Conservation (phyloP, 2,797 vertebrate genomes). For the Carapus acus region DNA sequence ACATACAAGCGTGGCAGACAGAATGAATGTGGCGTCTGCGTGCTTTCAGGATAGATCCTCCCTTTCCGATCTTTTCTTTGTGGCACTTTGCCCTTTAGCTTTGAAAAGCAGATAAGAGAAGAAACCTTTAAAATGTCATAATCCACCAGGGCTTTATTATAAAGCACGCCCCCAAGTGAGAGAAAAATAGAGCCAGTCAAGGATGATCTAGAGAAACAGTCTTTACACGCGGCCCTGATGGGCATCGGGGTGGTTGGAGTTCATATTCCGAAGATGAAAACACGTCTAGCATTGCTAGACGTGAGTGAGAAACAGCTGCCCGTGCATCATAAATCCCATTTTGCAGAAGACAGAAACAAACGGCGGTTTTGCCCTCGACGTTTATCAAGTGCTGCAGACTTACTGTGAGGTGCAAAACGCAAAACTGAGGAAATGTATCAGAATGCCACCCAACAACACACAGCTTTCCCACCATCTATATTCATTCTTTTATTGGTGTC, state of each 20-base stretch:
- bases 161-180: no score
- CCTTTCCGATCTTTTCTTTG: no score
- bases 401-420: slow-evolving; percentile 41
- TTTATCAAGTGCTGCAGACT: slow-evolving; percentile 46
- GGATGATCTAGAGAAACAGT: slow-evolving; percentile 18
- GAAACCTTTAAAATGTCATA: no score
- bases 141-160: no score
- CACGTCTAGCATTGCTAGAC: slow-evolving; percentile 25
- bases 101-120: no score
- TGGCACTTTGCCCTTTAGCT: no score
- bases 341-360: slow-evolving; percentile 48
- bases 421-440: slow-evolving; percentile 55
- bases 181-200: background rate
- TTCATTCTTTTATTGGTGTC: no score
- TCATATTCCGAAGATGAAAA: slow-evolving; percentile 5
- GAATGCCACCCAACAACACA: slow-evolving; percentile 49
- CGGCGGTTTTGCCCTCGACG: slow-evolving; percentile 38
- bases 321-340: slow-evolving; percentile 43
- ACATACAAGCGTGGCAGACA: no score
- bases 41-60: no score
- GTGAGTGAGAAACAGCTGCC: slow-evolving; percentile 29
- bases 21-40: no score
- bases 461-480: no score
- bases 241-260: slow-evolving; percentile 4
- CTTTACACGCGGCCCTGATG: slow-evolving; percentile 22